A percentile compares a stretch with the other conserved stretches of the same genome.
Evolutionary conservation across 2,113 vertebrate species (phyloP).

Genomic region (Tachycineta bicolor): DNA sequence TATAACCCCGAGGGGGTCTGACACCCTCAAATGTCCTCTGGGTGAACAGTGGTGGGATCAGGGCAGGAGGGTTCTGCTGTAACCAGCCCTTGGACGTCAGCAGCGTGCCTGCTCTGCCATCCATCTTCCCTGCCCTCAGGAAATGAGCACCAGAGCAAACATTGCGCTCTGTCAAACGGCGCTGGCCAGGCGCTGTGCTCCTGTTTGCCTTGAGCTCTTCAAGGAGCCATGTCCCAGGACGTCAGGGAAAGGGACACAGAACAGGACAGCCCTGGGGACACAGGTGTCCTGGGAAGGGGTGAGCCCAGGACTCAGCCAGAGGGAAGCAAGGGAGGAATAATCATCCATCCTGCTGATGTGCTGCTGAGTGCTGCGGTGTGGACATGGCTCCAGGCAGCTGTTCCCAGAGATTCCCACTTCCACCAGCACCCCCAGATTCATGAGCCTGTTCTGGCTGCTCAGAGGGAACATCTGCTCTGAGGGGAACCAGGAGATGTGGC

Average conservation of each 20-base stretch:
- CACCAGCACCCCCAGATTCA: background rate
- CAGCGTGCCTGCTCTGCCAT: background rate
- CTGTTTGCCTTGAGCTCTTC: background rate
- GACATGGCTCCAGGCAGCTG: rapidly evolving
- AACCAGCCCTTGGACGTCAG: background rate
- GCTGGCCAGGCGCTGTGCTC: rapidly evolving
- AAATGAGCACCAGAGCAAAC: background rate
- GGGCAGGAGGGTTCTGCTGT: background rate
- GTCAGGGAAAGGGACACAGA: background rate
- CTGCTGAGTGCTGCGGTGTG: background rate
- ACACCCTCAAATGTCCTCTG: background rate
- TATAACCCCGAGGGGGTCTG: background rate
- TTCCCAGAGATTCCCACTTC: background rate
- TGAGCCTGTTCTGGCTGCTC: background rate
- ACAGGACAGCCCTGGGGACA: background rate
- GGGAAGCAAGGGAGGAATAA: background rate
- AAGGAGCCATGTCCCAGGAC: background rate
- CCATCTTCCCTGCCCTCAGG: background rate
- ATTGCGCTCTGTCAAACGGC: background rate
- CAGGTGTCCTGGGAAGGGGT: background rate
- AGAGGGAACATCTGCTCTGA: background rate
- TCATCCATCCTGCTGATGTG: background rate
- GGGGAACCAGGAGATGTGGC: background rate
- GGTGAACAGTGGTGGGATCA: background rate
- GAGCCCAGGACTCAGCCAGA: background rate